These are phyloP conservation scores for Porites lutea DNA, from an alignment of 64 coral and sea anemone genomes.

Conservation along the genomic window DNA sequence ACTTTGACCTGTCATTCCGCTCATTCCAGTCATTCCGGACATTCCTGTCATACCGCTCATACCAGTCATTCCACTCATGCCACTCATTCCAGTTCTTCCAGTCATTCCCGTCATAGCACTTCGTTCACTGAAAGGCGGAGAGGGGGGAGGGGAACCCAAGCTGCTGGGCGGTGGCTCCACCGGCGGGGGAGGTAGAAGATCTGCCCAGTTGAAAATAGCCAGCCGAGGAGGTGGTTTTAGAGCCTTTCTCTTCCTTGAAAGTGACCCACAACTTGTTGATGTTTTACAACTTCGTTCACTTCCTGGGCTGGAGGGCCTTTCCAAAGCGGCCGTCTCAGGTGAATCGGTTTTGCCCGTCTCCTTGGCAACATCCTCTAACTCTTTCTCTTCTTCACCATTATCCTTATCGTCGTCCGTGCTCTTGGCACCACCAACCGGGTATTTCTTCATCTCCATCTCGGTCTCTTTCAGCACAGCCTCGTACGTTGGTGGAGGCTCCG, in stretches of 20 bases:
- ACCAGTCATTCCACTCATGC: constrained; percentile 79
- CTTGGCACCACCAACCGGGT: not conserved
- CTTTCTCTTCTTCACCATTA: constrained; percentile 37
- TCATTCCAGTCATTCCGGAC: constrained; percentile 79
- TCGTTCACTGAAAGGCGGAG: constrained; percentile 87
- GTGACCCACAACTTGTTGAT: constrained; percentile 72
- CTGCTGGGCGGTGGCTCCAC: constrained; percentile 95
- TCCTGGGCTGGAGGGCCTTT: constrained; percentile 65
- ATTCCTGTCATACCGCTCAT: constrained; percentile 78
- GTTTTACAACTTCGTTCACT: constrained; percentile 93
- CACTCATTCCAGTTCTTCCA: constrained; percentile 88
- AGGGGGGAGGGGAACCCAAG: constrained; percentile 92
- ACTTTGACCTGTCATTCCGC: constrained; percentile 68
- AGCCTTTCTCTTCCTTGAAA: constrained; percentile 66
- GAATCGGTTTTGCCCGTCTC: constrained; percentile 23
- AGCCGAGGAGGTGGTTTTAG: constrained; percentile 92
- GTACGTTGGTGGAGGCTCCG: constrained; percentile 86
- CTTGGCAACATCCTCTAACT: constrained; percentile 33
- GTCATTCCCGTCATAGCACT: constrained; percentile 96
- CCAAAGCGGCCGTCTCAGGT: not conserved
- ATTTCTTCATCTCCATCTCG: constrained; percentile 55
- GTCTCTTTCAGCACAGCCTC: constrained; percentile 81
- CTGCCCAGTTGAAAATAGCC: constrained; percentile 99
- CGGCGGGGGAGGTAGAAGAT: constrained; percentile 89
- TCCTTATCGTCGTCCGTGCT: not conserved